phyloP scores from a whole-genome alignment of 2,113 vertebrate species.

The Microcebus ravelobensis region DNA sequence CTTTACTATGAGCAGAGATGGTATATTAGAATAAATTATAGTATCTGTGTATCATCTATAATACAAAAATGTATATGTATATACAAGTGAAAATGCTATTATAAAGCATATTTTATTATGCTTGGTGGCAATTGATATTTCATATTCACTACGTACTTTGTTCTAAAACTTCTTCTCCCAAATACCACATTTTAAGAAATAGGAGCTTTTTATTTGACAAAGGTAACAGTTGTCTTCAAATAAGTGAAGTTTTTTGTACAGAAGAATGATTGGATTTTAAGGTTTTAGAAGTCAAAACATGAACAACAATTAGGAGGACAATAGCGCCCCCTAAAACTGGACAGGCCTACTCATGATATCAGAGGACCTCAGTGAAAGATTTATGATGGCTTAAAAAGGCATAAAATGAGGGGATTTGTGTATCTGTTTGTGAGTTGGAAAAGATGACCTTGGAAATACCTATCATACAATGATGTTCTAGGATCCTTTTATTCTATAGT shows the following conservation, averaged over 20 bases:
- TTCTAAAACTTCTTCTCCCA: slow-evolving; percentile 6
- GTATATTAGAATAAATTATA: neutral
- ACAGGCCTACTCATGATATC: neutral
- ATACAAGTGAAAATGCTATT: neutral
- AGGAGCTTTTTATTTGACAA: neutral
- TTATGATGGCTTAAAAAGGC: neutral
- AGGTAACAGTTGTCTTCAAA: slow-evolving; percentile 14
- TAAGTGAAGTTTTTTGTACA: neutral
- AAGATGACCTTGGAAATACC: slow-evolving; percentile 21
- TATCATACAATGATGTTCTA: neutral
- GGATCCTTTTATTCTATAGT: slow-evolving; percentile 1
- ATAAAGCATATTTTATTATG: neutral
- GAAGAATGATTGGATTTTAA: slow-evolving; percentile 23
- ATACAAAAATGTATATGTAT: neutral
- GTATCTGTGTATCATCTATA: neutral
- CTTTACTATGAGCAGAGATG: neutral
- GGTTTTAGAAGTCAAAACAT: slow-evolving; percentile 22
- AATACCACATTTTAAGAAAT: slow-evolving; percentile 20
- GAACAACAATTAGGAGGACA: neutral
- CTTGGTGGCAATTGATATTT: neutral
- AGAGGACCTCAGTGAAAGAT: neutral
- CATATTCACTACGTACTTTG: neutral
- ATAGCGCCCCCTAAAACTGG: neutral
- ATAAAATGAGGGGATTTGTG: neutral
- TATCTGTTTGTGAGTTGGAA: neutral